Evolutionary conservation across 1,140 invertebrate species (phyloP).

Genomic region (Ceratina calcarata): DNA sequence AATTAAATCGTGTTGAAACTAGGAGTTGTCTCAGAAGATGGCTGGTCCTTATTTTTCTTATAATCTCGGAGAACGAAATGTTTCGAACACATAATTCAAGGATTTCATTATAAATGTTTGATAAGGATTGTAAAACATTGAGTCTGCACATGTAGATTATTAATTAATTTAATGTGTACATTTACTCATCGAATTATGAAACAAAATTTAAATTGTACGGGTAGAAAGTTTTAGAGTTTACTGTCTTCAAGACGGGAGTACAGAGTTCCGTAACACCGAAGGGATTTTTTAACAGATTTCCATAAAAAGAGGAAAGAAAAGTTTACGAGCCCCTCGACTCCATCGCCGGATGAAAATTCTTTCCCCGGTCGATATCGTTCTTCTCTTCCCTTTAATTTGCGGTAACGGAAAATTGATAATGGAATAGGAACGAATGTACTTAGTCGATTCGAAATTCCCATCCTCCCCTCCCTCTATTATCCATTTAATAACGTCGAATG

Average conservation of each 20-base stretch:
- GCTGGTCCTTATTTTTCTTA: neutral
- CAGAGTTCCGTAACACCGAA: neutral
- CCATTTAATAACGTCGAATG: neutral
- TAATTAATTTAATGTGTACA: too few species aligned
- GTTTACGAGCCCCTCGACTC: slow-evolving; percentile 9
- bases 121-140: neutral
- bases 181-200: neutral
- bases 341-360: neutral
- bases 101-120: slow-evolving; percentile 4
- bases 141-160: too few species aligned
- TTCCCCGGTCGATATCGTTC: slow-evolving; percentile 29
- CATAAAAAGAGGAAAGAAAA: slow-evolving; percentile 3
- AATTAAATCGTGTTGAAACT: neutral
- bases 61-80: too few species aligned
- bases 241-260: neutral
- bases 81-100: too few species aligned
- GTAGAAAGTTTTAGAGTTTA: neutral
- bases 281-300: slow-evolving; percentile 11
- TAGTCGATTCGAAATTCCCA: slow-evolving; percentile 11
- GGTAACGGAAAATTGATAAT: slow-evolving; percentile 54
- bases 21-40: neutral
- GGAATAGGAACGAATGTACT: slow-evolving; percentile 35
- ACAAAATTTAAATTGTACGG: neutral
- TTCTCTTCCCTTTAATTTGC: slow-evolving; percentile 30
- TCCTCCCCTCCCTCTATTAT: neutral